Evolutionary conservation across 2,888 invertebrate species (phyloP).

Genomic region (Drosophila niveifrons): DNA sequence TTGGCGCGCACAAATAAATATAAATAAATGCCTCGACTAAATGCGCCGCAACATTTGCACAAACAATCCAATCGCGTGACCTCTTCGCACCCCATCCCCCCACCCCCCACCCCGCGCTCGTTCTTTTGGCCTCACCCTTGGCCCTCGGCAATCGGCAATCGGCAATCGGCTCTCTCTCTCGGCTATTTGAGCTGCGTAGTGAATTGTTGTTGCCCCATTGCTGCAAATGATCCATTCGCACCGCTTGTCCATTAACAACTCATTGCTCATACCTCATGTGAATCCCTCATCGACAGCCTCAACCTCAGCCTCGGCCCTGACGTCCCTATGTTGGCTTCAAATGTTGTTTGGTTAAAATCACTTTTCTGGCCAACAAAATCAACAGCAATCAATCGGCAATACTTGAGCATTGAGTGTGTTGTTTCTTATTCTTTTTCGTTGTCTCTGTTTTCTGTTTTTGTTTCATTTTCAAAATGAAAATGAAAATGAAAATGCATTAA

Average conservation of each 20-base stretch:
- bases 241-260: conserved; percentile 29
- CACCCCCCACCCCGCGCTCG: too few species aligned
- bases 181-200: conserved; percentile 6
- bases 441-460: background rate
- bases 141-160: background rate
- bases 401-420: conserved; percentile 28
- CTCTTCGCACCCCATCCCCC: background rate
- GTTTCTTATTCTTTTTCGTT: background rate
- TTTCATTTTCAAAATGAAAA: conserved; percentile 34
- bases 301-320: too few species aligned
- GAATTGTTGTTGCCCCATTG: background rate
- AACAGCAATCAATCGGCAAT: conserved; percentile 72
- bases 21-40: conserved; percentile 48
- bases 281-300: background rate
- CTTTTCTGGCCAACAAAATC: conserved; percentile 56
- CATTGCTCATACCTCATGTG: conserved; percentile 27
- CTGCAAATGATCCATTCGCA: conserved; percentile 52
- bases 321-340: too few species aligned
- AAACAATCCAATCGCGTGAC: conserved; percentile 27
- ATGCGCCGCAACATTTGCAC: conserved; percentile 33
- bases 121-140: background rate
- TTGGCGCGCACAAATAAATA: conserved; percentile 34
- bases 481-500: conserved; percentile 71
- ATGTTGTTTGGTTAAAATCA: conserved; percentile 45
- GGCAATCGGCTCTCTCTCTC: background rate